Evolutionary conservation across 2,113 vertebrate genomes (phyloP), one percentile per base, ranked within the genome.

Genomic region (Urocynchramus pylzowi): DNA sequence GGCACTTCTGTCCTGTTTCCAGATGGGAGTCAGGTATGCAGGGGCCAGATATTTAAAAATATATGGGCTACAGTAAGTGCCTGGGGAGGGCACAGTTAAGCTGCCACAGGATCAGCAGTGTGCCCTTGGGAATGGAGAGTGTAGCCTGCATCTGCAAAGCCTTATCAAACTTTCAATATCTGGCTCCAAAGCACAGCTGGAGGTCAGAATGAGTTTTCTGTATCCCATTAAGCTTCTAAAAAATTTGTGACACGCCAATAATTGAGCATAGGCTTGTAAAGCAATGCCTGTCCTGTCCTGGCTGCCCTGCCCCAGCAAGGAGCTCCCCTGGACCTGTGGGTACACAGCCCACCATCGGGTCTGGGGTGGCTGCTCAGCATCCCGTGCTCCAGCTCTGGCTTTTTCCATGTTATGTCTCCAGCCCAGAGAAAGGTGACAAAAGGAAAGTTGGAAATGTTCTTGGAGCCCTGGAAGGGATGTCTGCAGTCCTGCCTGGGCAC

Each of bases 301-400:
- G 56, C 33, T 60, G 37, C 41, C 2, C 5, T 26, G 11, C n/a
- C 12, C 59, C 16, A 7, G 24, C 9, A 22, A 8, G 56, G n/a
- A 65, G 41, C 63, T 90, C n/a, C 17, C 26, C 14, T 21, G 21
- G 56, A n/a, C n/a, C 50, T 2, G 1, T 0, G 5, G 37, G 16
- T 16, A 9, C 54, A 12, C 0, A 5, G 39, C 13, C 24, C 37
- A 7, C 0, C 1, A 4, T 28, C 57, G 49, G 44, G 22, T 6
- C 2, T 5, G 21, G 11, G 8, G 18, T 1, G 2, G 35, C 47
- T 8, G 7, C 53, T 1, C 2, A 67, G 80, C 61, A 30, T 33
- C 16, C 44, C 19, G 33, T 26, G 11, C 35, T 37, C 15, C 0
- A 8, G 15, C 4, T 45, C 47, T 41, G 54, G 22, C 7, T 24